A percentile compares a stretch with the other conserved stretches of the same genome.
phyloP scores from a whole-genome alignment of 1,140 invertebrate genomes.

The Cyphomyrmex costatus region DNA sequence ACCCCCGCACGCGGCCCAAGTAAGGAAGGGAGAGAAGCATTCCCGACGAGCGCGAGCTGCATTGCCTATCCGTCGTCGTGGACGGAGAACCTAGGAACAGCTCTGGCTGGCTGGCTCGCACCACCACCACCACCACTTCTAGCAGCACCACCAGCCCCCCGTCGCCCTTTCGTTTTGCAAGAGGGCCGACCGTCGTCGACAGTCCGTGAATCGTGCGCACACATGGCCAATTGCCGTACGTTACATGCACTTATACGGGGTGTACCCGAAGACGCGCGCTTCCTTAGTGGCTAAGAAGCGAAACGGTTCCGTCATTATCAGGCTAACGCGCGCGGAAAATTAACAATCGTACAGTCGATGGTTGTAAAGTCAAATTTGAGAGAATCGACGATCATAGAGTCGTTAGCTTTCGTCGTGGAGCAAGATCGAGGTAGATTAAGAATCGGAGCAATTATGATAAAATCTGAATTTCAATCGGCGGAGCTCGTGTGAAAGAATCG shows the following conservation, averaged over 20 bases:
- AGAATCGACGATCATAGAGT: background rate
- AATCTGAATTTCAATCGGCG: background rate
- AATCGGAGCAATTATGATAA: background rate
- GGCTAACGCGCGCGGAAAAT: constrained; percentile 18
- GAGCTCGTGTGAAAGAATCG: background rate
- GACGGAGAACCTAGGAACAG: constrained; percentile 7
- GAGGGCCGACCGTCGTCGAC: constrained; percentile 53
- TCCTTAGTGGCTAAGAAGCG: constrained; percentile 33
- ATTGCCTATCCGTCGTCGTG: background rate
- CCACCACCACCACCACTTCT: no score
- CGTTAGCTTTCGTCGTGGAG: background rate
- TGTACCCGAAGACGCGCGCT: constrained; percentile 45
- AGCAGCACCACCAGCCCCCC: background rate
- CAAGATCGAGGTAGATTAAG: background rate
- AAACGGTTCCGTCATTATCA: constrained; percentile 26
- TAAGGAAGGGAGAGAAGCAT: constrained; percentile 58
- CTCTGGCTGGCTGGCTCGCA: constrained; percentile 20
- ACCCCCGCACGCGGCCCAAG: constrained; percentile 48
- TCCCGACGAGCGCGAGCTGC: no score
- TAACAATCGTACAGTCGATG: background rate
- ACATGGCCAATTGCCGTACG: constrained; percentile 61
- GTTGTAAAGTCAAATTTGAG: background rate
- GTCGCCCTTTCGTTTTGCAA: constrained; percentile 28
- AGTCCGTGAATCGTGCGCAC: constrained; percentile 59
- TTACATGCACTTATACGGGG: constrained; percentile 52